phyloP scores from a whole-genome alignment of 2,797 vertebrate genomes.

The Poeciliopsis presidionis region DNA sequence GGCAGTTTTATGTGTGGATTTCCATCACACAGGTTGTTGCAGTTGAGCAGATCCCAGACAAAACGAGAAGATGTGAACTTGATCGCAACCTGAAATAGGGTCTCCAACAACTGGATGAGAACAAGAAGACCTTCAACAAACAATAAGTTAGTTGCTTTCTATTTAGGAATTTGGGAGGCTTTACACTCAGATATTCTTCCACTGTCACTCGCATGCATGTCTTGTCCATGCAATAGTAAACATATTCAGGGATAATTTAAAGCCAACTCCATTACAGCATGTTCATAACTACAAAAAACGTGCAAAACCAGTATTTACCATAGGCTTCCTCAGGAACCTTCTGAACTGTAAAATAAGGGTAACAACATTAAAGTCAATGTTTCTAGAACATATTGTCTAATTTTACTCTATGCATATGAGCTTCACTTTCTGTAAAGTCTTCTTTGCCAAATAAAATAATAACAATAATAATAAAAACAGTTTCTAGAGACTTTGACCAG shows the following conservation, averaged over 20 bases:
- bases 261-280: not conserved
- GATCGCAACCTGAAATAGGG: not conserved
- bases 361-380: conserved; percentile 35
- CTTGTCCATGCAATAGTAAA: conserved; percentile 27
- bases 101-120: not conserved
- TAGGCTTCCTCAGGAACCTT: conserved; percentile 79
- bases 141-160: not conserved
- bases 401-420: not conserved
- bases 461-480: not conserved
- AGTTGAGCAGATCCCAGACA: not conserved
- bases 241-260: not conserved
- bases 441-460: not conserved
- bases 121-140: not conserved
- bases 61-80: not conserved
- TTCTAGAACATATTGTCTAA: not conserved
- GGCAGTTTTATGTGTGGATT: not conserved
- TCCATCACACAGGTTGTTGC: not conserved
- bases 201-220: not conserved
- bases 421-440: not conserved
- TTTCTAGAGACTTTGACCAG: not conserved
- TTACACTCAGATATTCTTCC: not conserved
- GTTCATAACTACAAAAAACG: conserved; percentile 8
- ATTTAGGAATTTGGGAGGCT: not conserved
- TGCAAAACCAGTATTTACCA: conserved; percentile 74
- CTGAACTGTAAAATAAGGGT: conserved; percentile 71